These are phyloP conservation scores for Osedax frankpressi DNA, from an alignment of 2,888 invertebrate genomes.

Conservation along the genomic window DNA sequence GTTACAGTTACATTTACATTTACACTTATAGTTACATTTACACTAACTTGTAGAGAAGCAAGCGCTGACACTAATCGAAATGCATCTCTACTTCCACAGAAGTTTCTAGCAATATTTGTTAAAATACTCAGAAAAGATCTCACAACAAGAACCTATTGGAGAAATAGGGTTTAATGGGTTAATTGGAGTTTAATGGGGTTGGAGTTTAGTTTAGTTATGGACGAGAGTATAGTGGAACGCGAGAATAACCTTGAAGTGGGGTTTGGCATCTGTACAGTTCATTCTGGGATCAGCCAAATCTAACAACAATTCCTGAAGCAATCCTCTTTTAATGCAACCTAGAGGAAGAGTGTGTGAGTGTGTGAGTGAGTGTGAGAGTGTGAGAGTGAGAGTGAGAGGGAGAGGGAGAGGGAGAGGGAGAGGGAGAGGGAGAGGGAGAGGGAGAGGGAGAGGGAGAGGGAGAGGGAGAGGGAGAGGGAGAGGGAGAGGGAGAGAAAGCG, in stretches of 20 bases:
- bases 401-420: slow-evolving; percentile 2
- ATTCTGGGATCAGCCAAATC: slow-evolving; percentile 22
- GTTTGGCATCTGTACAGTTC: slow-evolving; percentile 19
- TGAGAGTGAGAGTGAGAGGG: background rate
- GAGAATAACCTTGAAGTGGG: slow-evolving; percentile 17
- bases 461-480: background rate
- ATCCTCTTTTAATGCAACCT: slow-evolving; percentile 19
- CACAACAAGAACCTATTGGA: slow-evolving; percentile 20
- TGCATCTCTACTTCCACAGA: slow-evolving; percentile 28
- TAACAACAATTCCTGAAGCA: slow-evolving; percentile 20
- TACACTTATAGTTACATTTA: too few relatives aligned
- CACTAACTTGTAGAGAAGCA: slow-evolving; percentile 26
- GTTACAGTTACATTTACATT: too few relatives aligned
- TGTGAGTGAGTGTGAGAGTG: background rate
- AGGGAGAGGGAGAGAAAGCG: background rate
- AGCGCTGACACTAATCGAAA: slow-evolving; percentile 30
- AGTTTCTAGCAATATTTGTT: slow-evolving; percentile 33
- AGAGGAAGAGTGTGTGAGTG: background rate
- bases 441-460: background rate
- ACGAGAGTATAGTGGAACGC: background rate
- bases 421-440: background rate
- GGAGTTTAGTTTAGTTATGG: too few relatives aligned
- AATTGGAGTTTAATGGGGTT: too few relatives aligned
- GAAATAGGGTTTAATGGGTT: background rate
- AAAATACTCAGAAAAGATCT: slow-evolving; percentile 35